Evolutionary conservation across 2,888 invertebrate species (phyloP).

Genomic region (Eupelmus urozonus): DNA sequence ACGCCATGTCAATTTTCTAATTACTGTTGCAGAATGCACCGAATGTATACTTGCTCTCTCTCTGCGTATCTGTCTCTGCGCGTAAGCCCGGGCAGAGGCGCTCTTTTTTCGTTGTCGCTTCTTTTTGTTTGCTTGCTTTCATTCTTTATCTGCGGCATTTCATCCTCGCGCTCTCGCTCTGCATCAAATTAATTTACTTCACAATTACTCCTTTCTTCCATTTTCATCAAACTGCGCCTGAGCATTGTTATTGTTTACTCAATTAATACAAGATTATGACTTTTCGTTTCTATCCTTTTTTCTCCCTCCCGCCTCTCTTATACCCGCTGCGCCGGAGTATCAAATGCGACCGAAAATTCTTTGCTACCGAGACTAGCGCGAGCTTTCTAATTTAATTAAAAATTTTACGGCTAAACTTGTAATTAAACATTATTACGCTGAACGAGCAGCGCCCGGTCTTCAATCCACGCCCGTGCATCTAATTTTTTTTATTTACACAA

Average conservation of each 20-base stretch:
- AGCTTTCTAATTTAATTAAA: neutral
- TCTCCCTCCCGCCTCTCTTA: neutral
- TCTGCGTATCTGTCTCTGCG: neutral
- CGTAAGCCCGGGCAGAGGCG: neutral
- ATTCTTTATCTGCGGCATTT: neutral
- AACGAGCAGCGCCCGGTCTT: neutral
- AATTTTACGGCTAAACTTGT: too few relatives aligned
- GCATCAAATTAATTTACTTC: constrained; percentile 36
- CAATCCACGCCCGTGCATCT: neutral
- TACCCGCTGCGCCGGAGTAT: too few relatives aligned
- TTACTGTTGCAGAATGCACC: constrained; percentile 50
- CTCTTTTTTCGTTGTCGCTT: neutral
- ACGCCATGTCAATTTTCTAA: constrained; percentile 58
- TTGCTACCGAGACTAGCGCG: too few relatives aligned
- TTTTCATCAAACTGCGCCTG: constrained; percentile 7
- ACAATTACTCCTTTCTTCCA: constrained; percentile 23
- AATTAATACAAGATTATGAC: constrained; percentile 6
- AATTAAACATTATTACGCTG: neutral
- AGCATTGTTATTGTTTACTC: constrained; percentile 10
- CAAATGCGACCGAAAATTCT: neutral
- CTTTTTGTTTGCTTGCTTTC: neutral
- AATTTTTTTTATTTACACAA: too few relatives aligned
- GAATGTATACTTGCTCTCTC: constrained; percentile 26
- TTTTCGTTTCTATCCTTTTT: neutral
- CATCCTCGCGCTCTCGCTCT: neutral